Evolutionary conservation across 2,888 invertebrate genomes (phyloP), one percentile per base, ranked within the genome.

Genomic region (Muscina levida): DNA sequence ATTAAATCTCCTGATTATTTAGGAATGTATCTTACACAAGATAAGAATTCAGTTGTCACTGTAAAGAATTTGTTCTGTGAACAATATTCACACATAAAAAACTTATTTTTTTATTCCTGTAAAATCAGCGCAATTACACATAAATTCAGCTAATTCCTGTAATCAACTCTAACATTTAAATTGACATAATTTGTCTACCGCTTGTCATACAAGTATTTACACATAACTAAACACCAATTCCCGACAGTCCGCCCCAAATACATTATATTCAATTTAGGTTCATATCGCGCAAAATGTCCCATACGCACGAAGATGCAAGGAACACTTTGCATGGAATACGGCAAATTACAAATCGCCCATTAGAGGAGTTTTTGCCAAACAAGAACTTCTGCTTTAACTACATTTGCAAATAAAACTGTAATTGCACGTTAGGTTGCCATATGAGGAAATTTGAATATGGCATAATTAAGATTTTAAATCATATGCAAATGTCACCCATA

Each of bases 401-500:
- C 3, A 31, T 31, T 31, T 31, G 31, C 8, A 31, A 5, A 3
- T 31, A 31, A n/a, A 31, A 31, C 15, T 15, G 46, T 5, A 13
- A 51, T 8, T 15, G 46, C 17, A 44, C 44, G 31, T 31, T 3
- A 51, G 51, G n/a, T n/a, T n/a, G n/a, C n/a, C 51, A 51, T 4
- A 51, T 19, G 22, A 51, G 6, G 19, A 24, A 53, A 53, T 53
- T 22, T 1, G 53, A 53, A 53, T 3, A 53, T n/a, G n/a, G 13
- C 24, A 53, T 53, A 53, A 53, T 53, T 53, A 53, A 22, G 53
- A 53, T 13, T 48, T 72, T n/a, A 74, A 53, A 77, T 81, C 71
- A 77, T 59, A 74, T 77, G 80, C 71, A 53, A 80, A 80, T 73
- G 77, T 71, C 75, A 76, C 72, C 75, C 74, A 80, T 65, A 65